phyloP scores from a whole-genome alignment of 2,797 vertebrate species.

The Cynodonichthys magdalenae region DNA sequence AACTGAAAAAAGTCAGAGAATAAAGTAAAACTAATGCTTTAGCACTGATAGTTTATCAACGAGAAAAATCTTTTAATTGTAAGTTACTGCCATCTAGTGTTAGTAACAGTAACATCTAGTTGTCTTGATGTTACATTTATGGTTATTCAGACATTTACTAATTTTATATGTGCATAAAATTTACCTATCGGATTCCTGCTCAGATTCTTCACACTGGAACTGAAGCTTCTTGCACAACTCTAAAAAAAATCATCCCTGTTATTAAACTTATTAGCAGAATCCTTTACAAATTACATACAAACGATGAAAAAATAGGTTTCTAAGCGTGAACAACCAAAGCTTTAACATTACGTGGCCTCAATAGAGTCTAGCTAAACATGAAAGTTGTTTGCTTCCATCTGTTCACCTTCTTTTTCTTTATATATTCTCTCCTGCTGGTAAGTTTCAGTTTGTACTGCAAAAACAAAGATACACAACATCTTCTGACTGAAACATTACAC shows the following conservation, averaged over 20 bases:
- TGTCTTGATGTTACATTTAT: neutral
- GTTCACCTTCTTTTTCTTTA: constrained; percentile 79
- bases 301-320: no score
- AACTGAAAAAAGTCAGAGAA: no score
- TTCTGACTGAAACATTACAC: neutral
- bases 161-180: neutral
- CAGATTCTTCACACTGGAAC: constrained; percentile 75
- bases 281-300: neutral
- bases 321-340: no score
- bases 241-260: constrained; percentile 23
- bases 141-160: no score
- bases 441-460: constrained; percentile 69
- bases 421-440: constrained; percentile 60
- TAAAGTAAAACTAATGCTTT: no score
- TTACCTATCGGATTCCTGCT: constrained; percentile 74
- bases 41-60: no score
- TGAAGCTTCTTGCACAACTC: constrained; percentile 71
- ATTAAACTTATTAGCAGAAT: no score
- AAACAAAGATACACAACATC: constrained; percentile 13
- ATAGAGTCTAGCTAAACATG: no score
- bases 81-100: constrained; percentile 66
- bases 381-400: neutral
- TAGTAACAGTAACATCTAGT: neutral
- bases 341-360: no score
- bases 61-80: neutral